Percentiles rank a stretch among this genome's conserved stretches.
phyloP scores from a whole-genome alignment of 2,888 invertebrate species.

The Horisme vitalbata region DNA sequence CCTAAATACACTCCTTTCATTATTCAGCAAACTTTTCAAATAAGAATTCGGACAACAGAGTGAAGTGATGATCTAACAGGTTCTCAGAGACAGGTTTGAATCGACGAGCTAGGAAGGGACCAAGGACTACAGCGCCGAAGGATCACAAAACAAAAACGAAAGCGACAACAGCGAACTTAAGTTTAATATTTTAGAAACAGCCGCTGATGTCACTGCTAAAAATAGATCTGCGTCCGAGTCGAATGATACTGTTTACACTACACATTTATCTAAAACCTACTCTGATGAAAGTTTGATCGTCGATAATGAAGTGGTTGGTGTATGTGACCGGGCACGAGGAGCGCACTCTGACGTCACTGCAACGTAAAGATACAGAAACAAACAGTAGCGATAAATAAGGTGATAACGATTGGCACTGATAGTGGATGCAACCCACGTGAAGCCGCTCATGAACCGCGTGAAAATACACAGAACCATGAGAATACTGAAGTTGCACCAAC shows the following conservation, averaged over 20 bases:
- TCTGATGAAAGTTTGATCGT: conserved; percentile 46
- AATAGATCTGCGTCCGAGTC: conserved; percentile 58
- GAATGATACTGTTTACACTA: conserved; percentile 68
- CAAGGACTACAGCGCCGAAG: conserved; percentile 7
- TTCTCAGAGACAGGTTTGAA: conserved; percentile 16
- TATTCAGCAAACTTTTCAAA: not conserved
- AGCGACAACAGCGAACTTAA: conserved; percentile 51
- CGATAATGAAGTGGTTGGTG: conserved; percentile 33
- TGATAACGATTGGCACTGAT: conserved; percentile 72
- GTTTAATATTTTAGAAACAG: conserved; percentile 55
- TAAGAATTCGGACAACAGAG: not conserved
- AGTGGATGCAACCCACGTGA: conserved; percentile 56
- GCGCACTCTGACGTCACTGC: conserved; percentile 56
- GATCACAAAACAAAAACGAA: conserved; percentile 39
- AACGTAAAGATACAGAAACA: conserved; percentile 73
- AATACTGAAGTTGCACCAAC: not conserved
- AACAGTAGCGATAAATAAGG: conserved; percentile 70
- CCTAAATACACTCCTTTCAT: not conserved
- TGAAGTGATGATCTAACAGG: conserved; percentile 12
- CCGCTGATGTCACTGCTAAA: conserved; percentile 69
- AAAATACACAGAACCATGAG: conserved; percentile 7
- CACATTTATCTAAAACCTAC: conserved; percentile 43
- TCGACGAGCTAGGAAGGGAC: conserved; percentile 7
- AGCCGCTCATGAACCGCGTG: conserved; percentile 27
- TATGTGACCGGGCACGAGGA: conserved; percentile 36